Base-by-base conservation (phyloP, 2,888 invertebrate genomes). In the Chamaedrilus cognettii region DNA sequence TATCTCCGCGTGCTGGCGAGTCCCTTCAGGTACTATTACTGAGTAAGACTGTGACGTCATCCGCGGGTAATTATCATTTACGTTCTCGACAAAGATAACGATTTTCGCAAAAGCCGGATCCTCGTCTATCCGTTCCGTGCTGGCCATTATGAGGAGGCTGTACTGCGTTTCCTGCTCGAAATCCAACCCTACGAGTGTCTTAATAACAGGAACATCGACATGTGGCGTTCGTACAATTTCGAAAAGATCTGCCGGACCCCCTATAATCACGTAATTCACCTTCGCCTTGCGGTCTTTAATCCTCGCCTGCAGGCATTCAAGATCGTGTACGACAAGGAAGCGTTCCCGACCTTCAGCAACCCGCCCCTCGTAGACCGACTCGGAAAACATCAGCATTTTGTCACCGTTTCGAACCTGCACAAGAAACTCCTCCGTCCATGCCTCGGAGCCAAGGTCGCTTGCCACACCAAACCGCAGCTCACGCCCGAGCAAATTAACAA, bases 151-250 rank as follows among this genome's bases (percentile, higher is more conserved):
- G 0, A 90, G 88, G 61, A 95, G 85, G 69, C 89, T 87, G 79
- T 94, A 94, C 50, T 87, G 85, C 50, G 88, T 86, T 66, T 89
- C 89, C 15, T 86, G 84, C 84, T 96, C 96, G 3, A 92, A 87
- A 79, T 96, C 95, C 71, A 96, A 84, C 0, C 90, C 87, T 75
- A 88, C 88, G 33, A 71, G 72, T 23, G 80, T 76, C 3, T 75
- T 73, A 30, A 82, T 52, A 58, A 42, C 7, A 35, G 64, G 50
- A 11, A 68, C 59, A 19, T 59, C 42, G n/a, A 30, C 28, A 7
- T 50, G 11, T 4, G 59, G 65, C 42, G 60, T 58, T 42, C 58
- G 59, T 35, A 66, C 42, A 7, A 72, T 55, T 19, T 65, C 69
- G 62, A 72, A 72, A 3, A 65, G 32, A 52, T 69, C 64, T 23